Evolutionary conservation across 92 coral and sea anemone species (phyloP).

Genomic region (Virgularia gustaviana): DNA sequence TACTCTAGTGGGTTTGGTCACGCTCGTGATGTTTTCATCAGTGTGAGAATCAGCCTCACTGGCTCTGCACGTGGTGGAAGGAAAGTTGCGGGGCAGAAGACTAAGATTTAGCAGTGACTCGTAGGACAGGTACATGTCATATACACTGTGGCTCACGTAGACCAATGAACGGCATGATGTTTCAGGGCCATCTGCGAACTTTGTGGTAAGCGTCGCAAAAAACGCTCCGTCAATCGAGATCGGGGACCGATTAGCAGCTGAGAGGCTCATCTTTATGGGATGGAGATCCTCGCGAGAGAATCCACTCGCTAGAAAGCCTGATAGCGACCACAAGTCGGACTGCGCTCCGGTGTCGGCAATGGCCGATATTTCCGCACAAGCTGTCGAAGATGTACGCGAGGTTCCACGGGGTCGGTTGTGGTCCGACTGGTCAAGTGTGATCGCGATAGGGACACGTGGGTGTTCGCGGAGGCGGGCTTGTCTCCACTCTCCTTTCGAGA

Average conservation of each 20-base stretch:
- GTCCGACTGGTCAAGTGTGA: not conserved
- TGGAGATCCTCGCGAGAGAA: slow-evolving; percentile 54
- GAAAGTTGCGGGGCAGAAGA: slow-evolving; percentile 10
- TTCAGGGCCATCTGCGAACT: not conserved
- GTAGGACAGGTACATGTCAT: slow-evolving; percentile 38
- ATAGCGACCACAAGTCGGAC: slow-evolving; percentile 43
- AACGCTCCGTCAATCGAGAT: slow-evolving; percentile 46
- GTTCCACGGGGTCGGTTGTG: not conserved
- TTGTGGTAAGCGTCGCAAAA: slow-evolving; percentile 34
- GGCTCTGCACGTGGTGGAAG: not conserved
- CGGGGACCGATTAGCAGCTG: slow-evolving; percentile 46
- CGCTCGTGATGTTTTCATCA: not conserved
- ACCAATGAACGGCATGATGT: slow-evolving; percentile 45
- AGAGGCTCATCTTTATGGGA: slow-evolving; percentile 47
- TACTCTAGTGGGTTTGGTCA: slow-evolving; percentile 21
- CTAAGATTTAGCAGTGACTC: slow-evolving; percentile 46
- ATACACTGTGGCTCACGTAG: slow-evolving; percentile 45
- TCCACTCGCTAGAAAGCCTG: slow-evolving; percentile 33
- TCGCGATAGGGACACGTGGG: slow-evolving; percentile 13
- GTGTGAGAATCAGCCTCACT: not conserved
- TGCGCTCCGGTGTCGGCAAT: slow-evolving; percentile 27
- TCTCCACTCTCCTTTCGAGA: not conserved
- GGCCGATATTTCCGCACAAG: slow-evolving; percentile 18
- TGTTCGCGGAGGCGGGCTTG: slow-evolving; percentile 21
- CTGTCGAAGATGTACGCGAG: slow-evolving; percentile 3